Conservation (phyloP, 2,113 vertebrate genomes). For the Hemiprocne comata region DNA sequence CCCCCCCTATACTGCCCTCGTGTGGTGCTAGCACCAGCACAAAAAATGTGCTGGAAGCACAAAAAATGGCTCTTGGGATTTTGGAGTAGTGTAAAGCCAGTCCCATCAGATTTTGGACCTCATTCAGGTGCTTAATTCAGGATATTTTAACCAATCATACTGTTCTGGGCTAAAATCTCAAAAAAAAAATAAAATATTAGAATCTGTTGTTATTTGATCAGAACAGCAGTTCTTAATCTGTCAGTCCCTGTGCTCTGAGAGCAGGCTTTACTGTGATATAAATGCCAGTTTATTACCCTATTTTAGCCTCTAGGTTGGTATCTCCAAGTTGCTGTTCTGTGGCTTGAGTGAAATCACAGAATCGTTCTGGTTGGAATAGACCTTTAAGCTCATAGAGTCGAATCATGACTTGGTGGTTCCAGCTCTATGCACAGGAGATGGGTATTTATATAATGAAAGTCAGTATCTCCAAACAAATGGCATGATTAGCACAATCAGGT, state of each 20-base stretch:
- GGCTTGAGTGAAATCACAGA: not conserved
- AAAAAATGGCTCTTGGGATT: not conserved
- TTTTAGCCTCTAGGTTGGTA: not conserved
- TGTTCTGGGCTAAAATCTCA: not conserved
- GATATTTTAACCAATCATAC: not conserved
- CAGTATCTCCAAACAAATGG: not conserved
- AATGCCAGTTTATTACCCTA: not conserved
- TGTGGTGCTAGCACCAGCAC: not conserved
- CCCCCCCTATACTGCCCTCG: conserved; percentile 2
- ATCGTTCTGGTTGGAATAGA: too few relatives aligned
- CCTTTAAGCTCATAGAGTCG: too few relatives aligned
- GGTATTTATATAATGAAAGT: not conserved
- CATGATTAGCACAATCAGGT: not conserved
- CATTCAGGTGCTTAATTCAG: not conserved
- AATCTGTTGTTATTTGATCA: not conserved
- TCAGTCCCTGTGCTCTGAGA: not conserved
- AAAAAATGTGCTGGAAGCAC: not conserved
- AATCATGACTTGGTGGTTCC: not conserved
- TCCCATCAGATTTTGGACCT: not conserved
- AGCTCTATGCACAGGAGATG: not conserved
- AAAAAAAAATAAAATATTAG: not conserved
- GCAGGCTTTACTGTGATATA: not conserved
- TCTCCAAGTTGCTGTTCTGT: not conserved
- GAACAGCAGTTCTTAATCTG: not conserved
- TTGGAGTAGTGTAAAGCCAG: not conserved